Evolutionary conservation across 37 sponge, comb jelly and placozoan species (phyloP).

Genomic region (Halichondria panicea): DNA sequence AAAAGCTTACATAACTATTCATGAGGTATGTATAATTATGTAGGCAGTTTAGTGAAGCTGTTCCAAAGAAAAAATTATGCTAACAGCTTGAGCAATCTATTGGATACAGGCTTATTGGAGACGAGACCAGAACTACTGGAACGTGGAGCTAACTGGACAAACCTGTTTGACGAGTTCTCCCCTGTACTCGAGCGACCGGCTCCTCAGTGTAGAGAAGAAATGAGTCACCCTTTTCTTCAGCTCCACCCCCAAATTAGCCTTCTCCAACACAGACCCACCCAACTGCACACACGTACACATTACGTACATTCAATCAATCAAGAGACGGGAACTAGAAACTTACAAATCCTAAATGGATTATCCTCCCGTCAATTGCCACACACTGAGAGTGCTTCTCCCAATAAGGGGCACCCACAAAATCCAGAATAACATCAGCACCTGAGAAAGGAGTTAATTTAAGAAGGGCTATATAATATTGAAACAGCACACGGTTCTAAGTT

Average conservation of each 20-base stretch:
- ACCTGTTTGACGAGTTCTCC: slow-evolving; percentile 58
- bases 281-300: too few species aligned
- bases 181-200: slow-evolving; percentile 71
- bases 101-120: too few species aligned
- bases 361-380: slow-evolving; percentile 76
- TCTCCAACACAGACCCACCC: slow-evolving; percentile 41
- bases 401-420: slow-evolving; percentile 83
- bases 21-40: too few species aligned
- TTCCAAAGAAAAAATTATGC: too few species aligned
- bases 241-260: slow-evolving; percentile 47
- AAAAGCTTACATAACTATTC: too few species aligned
- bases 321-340: not conserved
- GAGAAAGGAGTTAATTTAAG: not conserved
- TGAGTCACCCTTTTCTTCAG: slow-evolving; percentile 72
- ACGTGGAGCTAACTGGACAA: too few species aligned
- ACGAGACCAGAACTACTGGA: too few species aligned
- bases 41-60: too few species aligned
- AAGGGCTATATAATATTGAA: too few species aligned
- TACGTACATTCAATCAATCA: not conserved
- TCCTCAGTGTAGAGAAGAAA: slow-evolving; percentile 69
- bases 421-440: slow-evolving; percentile 86
- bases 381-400: slow-evolving; percentile 79
- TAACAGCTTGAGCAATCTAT: too few species aligned
- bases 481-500: not conserved
- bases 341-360: slow-evolving; percentile 79